Conservation (phyloP, 1,140 invertebrate species). For the Hylyphantes graminicola region DNA sequence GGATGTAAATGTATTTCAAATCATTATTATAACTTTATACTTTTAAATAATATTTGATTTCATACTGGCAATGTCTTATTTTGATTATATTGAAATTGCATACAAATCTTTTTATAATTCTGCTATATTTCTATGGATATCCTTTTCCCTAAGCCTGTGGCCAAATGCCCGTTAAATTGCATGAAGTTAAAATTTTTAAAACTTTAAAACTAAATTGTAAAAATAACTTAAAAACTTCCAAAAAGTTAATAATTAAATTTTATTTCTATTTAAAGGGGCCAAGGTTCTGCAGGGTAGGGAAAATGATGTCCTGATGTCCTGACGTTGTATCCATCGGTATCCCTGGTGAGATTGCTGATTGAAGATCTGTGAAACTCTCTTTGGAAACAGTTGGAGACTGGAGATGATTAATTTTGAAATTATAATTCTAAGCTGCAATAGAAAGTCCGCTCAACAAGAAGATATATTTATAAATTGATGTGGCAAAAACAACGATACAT, state of each 20-base stretch:
- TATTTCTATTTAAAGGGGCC: slow-evolving; percentile 57
- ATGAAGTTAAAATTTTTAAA: slow-evolving; percentile 14
- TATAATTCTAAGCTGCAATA: no score
- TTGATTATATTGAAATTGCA: no score
- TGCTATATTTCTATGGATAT: slow-evolving; percentile 20
- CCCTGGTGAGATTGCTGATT: background rate
- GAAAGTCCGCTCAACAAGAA: no score
- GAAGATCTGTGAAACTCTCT: no score
- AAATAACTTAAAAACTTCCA: background rate
- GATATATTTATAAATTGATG: no score
- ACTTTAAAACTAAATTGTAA: slow-evolving; percentile 13
- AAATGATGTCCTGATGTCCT: slow-evolving; percentile 48
- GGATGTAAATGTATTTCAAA: no score
- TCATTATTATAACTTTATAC: no score
- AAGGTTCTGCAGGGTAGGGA: slow-evolving; percentile 57
- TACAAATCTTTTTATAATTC: background rate
- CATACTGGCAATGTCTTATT: no score
- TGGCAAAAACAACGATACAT: no score
- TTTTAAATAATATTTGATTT: no score
- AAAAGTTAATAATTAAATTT: slow-evolving; percentile 47
- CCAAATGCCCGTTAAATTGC: slow-evolving; percentile 39
- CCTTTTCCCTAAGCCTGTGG: slow-evolving; percentile 58
- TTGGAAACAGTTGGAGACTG: no score
- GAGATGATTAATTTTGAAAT: no score
- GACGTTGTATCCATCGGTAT: background rate